Conservation (phyloP, 2,888 invertebrate genomes). For the Chloromyia formosa region DNA sequence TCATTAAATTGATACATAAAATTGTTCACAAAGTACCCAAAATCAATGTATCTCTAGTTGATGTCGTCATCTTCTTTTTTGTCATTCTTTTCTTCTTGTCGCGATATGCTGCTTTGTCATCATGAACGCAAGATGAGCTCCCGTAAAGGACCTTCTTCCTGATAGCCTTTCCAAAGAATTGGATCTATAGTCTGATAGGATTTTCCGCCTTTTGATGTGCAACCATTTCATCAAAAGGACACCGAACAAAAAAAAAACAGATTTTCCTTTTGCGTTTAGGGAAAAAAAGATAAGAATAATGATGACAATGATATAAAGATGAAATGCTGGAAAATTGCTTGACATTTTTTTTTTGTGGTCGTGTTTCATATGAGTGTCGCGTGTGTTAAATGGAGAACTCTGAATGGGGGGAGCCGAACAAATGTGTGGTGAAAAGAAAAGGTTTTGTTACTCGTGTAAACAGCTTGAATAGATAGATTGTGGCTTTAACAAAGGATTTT, state of each 20-base stretch:
- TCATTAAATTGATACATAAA: slow-evolving; percentile 29
- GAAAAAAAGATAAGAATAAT: slow-evolving; percentile 23
- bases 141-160: slow-evolving; percentile 16
- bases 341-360: neutral
- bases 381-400: no score
- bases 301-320: slow-evolving; percentile 31
- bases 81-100: neutral
- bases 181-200: slow-evolving; percentile 28
- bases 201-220: slow-evolving; percentile 41
- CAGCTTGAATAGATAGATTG: no score
- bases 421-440: no score
- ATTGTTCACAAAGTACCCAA: slow-evolving; percentile 12
- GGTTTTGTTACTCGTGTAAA: no score
- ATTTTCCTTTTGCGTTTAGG: neutral
- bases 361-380: neutral
- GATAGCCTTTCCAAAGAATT: slow-evolving; percentile 24
- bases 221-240: slow-evolving; percentile 15
- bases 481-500: no score
- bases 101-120: slow-evolving; percentile 16
- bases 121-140: slow-evolving; percentile 25
- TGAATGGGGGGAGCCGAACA: no score
- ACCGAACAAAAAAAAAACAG: slow-evolving; percentile 5
- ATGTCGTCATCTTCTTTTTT: neutral
- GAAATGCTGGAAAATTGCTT: slow-evolving; percentile 39
- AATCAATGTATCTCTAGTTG: neutral